Evolutionary conservation across 2,888 invertebrate species (phyloP).

Genomic region (Pseudanteris insignis): DNA sequence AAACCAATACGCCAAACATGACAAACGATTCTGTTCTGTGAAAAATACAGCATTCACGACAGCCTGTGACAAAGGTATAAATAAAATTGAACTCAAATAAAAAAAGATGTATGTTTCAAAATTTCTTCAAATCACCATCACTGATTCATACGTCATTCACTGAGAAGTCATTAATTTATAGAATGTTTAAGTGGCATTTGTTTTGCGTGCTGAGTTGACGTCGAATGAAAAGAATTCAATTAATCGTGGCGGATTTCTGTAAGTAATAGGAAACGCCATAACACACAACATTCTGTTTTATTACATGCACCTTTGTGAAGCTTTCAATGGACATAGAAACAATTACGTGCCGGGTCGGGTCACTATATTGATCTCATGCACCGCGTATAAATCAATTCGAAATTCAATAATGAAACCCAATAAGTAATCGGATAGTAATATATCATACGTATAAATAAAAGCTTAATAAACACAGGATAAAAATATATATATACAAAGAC

Average conservation of each 20-base stretch:
- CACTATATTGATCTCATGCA: constrained; percentile 19
- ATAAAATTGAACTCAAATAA: no score
- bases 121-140: no score
- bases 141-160: no score
- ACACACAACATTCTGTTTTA: constrained; percentile 15
- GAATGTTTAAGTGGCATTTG: no score
- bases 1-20: no score
- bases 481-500: constrained; percentile 17
- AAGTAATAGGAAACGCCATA: constrained; percentile 20
- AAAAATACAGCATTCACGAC: no score
- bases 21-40: no score
- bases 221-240: no score
- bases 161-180: no score
- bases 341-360: constrained; percentile 23
- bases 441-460: constrained; percentile 12
- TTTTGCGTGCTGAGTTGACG: no score
- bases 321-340: constrained; percentile 26
- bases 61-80: no score
- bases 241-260: constrained; percentile 5
- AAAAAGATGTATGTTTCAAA: no score
- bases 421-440: constrained; percentile 30
- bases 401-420: constrained; percentile 38
- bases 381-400: constrained; percentile 34
- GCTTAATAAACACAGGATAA: constrained; percentile 23
- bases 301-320: constrained; percentile 19